Conservation (phyloP, 2,888 invertebrate species). For the Eupithecia insigniata region DNA sequence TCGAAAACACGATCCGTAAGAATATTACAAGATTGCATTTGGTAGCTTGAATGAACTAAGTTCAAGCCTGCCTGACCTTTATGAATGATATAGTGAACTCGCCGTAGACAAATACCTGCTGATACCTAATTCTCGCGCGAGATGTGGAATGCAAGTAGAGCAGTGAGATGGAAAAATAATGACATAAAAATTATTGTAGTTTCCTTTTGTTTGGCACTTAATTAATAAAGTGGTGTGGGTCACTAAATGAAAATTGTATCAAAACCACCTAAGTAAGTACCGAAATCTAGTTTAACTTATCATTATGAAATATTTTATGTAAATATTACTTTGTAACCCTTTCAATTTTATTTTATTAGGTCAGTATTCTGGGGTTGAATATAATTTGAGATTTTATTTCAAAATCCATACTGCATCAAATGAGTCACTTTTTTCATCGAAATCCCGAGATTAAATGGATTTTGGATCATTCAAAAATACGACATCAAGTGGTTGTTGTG, state of each 20-base stretch:
- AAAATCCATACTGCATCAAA: conserved; percentile 34
- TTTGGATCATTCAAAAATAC: conserved; percentile 29
- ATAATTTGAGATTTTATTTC: conserved; percentile 23
- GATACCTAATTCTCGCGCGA: neutral
- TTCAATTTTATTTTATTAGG: conserved; percentile 4
- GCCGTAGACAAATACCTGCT: neutral
- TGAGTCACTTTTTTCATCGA: conserved; percentile 42
- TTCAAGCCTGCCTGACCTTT: conserved; percentile 21
- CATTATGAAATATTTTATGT: neutral
- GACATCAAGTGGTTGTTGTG: conserved; percentile 28
- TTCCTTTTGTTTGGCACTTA: neutral
- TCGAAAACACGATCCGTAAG: conserved; percentile 44
- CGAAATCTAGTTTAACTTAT: neutral
- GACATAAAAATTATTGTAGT: neutral
- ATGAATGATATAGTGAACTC: conserved; percentile 35
- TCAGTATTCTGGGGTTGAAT: conserved; percentile 11
- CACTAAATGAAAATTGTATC: neutral
- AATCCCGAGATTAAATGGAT: conserved; percentile 34
- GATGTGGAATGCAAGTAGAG: neutral
- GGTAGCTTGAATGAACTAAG: conserved; percentile 29
- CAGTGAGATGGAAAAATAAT: neutral
- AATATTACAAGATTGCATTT: conserved; percentile 20
- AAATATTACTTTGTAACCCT: neutral
- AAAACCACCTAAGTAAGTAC: neutral
- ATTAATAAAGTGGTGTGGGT: neutral